Evolutionary conservation across 2,113 vertebrate species (phyloP), one percentile per base, ranked within the genome.

Genomic region (Butorides virescens): DNA sequence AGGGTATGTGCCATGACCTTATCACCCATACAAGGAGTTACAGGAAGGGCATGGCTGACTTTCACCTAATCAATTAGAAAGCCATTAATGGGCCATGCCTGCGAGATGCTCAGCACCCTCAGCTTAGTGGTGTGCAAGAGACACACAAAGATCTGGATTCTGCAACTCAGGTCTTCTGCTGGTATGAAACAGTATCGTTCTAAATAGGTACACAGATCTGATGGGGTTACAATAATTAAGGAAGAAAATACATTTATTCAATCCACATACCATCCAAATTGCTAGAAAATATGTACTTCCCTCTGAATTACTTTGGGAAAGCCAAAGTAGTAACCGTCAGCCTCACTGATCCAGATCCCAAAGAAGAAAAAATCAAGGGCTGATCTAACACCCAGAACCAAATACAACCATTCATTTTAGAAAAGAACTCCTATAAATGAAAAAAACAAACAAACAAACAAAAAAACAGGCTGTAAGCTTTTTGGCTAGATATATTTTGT

Each of bases 1-100:
- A 68, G 9, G 93, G 97, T 97, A 91, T 96, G 96, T 72, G 73
- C 46, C 93, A 80, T 98, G 98, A 98, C 98, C 98, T 98, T 98
- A 94, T 98, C 97, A 98, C 97, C 98, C 96, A 95, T 73, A 81
- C 88, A 88, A 65, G 97, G 94, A 98, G 96, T 91, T 96, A 96
- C 72, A 95, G 97, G 92, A 98, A 98, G 95, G 97, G 81, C 96
- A 98, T 59, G 80, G 87, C 91, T 93, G 90, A 94, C 96, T 97
- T 97, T 96, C 90, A 97, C 97, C 95, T 95, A 97, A 97, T 95
- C 96, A 95, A 90, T 97, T 61, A 96, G 88, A 97, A 96, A 96
- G n/a, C 65, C 71, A 88, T 94, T 95, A 78, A 87, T 22, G 10
- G 61, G 81, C 92, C 77, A n/a, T 1, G 53, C 15, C 95, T 90